Evolutionary conservation across 2,797 vertebrate species (phyloP).

Genomic region (Hoplostethus atlanticus): DNA sequence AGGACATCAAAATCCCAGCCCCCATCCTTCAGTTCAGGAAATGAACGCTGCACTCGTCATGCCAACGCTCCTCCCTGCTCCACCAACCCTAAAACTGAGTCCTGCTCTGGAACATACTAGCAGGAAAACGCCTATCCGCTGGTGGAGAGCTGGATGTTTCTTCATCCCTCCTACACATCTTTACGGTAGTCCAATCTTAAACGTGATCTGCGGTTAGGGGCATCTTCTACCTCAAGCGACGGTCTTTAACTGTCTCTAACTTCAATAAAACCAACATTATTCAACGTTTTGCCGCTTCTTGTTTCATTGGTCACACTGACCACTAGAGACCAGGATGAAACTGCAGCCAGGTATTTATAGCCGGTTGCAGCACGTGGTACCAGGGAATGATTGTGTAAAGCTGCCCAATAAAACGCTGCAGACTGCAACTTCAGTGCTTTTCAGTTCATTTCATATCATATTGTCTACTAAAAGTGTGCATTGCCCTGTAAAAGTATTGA

Average conservation of each 20-base stretch:
- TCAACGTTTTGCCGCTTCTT: neutral
- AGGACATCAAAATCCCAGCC: constrained; percentile 91
- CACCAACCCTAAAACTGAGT: neutral
- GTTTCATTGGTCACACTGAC: no score
- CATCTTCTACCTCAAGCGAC: constrained; percentile 66
- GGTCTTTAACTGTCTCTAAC: constrained; percentile 56
- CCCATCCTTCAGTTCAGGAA: constrained; percentile 90
- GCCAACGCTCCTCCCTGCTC: neutral
- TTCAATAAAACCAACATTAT: constrained; percentile 60
- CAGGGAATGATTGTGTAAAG: no score
- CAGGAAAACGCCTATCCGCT: neutral
- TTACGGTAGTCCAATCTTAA: constrained; percentile 43
- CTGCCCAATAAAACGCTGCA: no score
- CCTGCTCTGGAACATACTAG: constrained; percentile 5
- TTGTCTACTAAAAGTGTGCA: no score
- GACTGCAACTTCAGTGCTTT: no score
- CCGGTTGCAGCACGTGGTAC: no score
- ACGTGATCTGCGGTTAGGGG: constrained; percentile 46
- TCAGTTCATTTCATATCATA: no score
- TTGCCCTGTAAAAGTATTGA: no score
- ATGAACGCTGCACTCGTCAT: constrained; percentile 61
- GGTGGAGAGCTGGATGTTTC: constrained; percentile 2
- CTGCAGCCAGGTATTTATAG: no score
- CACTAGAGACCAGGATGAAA: no score
- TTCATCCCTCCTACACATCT: constrained; percentile 19